Percentiles rank a stretch among this genome's conserved stretches.
Conservation (phyloP, 2,888 invertebrate species). For the Drosophila meridiana region DNA sequence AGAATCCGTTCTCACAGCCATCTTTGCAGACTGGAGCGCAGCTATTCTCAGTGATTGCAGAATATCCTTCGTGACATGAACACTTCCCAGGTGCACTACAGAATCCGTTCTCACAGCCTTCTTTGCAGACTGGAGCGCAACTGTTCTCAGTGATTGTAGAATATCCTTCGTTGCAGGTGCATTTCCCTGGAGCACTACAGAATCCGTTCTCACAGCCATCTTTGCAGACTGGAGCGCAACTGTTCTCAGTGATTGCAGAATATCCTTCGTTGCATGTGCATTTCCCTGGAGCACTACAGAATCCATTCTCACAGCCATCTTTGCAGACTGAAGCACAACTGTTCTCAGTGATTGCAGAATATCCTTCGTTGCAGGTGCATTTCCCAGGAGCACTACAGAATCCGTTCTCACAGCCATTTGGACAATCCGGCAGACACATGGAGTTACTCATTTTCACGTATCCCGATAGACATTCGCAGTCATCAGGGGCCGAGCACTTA, state of each 20-base stretch:
- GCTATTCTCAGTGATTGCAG: not conserved
- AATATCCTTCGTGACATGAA: constrained; percentile 28
- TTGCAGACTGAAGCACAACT: constrained; percentile 22
- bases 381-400: constrained; percentile 9
- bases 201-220: constrained; percentile 28
- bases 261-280: not conserved
- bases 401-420: constrained; percentile 21
- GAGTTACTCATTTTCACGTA: constrained; percentile 2
- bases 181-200: constrained; percentile 18
- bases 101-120: constrained; percentile 27
- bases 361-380: constrained; percentile 35
- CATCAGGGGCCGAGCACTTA: constrained; percentile 88
- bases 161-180: constrained; percentile 28
- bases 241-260: constrained; percentile 5
- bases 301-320: constrained; percentile 28
- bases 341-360: not conserved
- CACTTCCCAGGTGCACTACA: constrained; percentile 34
- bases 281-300: constrained; percentile 8
- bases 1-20: constrained; percentile 35
- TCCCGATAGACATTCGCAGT: constrained; percentile 89
- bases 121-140: constrained; percentile 19
- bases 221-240: constrained; percentile 24
- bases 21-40: constrained; percentile 26
- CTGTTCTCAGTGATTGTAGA: not conserved
- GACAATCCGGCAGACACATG: constrained; percentile 79